Evolutionary conservation across 2,113 vertebrate species (phyloP).

Genomic region (Gulo gulo): DNA sequence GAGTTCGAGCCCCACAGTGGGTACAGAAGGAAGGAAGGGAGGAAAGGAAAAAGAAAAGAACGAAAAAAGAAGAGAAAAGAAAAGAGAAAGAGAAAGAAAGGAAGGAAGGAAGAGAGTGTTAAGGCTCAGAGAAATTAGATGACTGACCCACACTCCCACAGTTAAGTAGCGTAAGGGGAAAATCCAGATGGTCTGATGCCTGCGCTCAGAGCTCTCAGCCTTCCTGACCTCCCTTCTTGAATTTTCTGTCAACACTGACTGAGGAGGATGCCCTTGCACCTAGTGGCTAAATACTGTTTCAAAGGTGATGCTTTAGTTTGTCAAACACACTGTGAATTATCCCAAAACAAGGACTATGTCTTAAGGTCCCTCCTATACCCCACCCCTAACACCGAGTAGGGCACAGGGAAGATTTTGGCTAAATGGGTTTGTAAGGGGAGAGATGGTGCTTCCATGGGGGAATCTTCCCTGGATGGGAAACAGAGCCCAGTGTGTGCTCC

Average conservation of each 20-base stretch:
- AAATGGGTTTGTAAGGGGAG: no score
- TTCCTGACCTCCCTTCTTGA: neutral
- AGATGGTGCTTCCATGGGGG: accelerated
- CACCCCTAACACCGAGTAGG: neutral
- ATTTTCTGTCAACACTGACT: neutral
- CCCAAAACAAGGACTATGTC: neutral
- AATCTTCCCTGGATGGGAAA: no score
- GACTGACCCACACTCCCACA: neutral
- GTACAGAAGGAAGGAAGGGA: no score
- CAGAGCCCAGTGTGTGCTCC: accelerated
- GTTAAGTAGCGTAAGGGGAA: accelerated
- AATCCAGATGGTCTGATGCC: neutral
- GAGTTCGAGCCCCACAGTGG: no score
- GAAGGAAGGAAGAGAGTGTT: neutral
- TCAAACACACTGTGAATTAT: neutral
- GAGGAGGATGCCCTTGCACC: neutral
- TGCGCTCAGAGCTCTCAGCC: neutral
- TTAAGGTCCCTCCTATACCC: neutral
- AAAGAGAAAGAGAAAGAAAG: no score
- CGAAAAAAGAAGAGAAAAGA: no score
- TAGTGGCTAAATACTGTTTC: neutral
- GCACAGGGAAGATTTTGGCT: neutral
- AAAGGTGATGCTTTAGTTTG: neutral
- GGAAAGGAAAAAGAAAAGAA: no score
- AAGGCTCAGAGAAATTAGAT: neutral